phyloP scores from a whole-genome alignment of 2,888 invertebrate genomes.

The Brachyopa scutellaris region DNA sequence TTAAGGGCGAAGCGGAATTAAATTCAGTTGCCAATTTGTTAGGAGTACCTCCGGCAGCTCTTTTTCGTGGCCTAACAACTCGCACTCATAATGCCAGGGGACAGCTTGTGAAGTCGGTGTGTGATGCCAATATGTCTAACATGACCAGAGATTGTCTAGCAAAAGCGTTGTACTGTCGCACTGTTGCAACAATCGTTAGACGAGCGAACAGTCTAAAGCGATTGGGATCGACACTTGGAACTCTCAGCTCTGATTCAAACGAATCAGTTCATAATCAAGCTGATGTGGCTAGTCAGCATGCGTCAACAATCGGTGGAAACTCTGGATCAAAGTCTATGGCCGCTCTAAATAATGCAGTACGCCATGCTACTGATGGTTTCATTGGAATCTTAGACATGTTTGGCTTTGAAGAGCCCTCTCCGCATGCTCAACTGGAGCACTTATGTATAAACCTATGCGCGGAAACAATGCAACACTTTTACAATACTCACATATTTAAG shows the following conservation, averaged over 20 bases:
- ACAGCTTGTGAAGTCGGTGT: constrained; percentile 90
- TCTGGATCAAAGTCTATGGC: constrained; percentile 96
- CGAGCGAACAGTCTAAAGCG: constrained; percentile 94
- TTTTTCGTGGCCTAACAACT: constrained; percentile 90
- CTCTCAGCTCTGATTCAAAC: constrained; percentile 94
- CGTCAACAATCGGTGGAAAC: constrained; percentile 90
- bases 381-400: constrained; percentile 98
- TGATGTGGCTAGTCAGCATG: constrained; percentile 92
- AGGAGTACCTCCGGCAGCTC: constrained; percentile 83
- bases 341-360: constrained; percentile 94
- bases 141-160: constrained; percentile 94
- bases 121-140: constrained; percentile 93
- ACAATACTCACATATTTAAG: constrained; percentile 98
- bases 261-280: constrained; percentile 95
- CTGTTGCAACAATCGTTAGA: constrained; percentile 95
- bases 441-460: constrained; percentile 97
- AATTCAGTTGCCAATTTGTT: constrained; percentile 93
- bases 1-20: constrained; percentile 91
- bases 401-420: constrained; percentile 96
- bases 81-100: constrained; percentile 90
- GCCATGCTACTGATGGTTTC: constrained; percentile 96
- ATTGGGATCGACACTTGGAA: constrained; percentile 91
- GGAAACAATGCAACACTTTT: constrained; percentile 98
- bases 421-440: constrained; percentile 92
- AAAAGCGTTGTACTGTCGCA: constrained; percentile 96